Evolutionary conservation across 2,888 invertebrate species (phyloP).

Genomic region (Boloria selene): DNA sequence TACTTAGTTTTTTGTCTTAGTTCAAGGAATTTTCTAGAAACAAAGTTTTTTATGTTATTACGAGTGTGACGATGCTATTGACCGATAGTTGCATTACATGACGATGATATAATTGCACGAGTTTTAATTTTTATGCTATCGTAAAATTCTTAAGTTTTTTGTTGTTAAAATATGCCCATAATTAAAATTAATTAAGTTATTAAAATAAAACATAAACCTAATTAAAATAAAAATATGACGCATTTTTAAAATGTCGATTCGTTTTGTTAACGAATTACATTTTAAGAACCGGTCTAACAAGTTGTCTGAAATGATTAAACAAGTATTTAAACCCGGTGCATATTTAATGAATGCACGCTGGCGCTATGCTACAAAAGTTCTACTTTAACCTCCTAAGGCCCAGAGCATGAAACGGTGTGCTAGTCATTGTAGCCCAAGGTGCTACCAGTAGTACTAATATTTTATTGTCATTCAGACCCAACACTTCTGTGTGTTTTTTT

Average conservation of each 20-base stretch:
- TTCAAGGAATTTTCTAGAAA: slow-evolving; percentile 23
- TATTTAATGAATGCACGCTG: too few species aligned
- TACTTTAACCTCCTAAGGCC: too few species aligned
- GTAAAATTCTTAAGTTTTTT: neutral
- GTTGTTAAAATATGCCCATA: neutral
- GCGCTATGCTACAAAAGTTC: too few species aligned
- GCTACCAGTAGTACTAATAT: too few species aligned
- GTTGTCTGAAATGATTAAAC: slow-evolving; percentile 12
- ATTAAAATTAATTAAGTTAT: neutral
- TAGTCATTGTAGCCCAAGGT: too few species aligned
- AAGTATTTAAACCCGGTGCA: slow-evolving; percentile 1
- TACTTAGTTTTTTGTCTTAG: neutral
- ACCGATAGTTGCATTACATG: slow-evolving; percentile 6
- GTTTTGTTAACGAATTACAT: slow-evolving; percentile 4
- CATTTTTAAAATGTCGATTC: neutral
- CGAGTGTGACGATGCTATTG: slow-evolving; percentile 5
- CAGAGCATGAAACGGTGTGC: too few species aligned
- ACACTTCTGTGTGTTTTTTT: too few species aligned
- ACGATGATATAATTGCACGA: neutral
- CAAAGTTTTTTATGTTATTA: neutral
- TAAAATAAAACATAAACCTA: too few species aligned
- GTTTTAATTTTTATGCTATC: neutral
- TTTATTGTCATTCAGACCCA: too few species aligned
- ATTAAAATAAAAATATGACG: neutral
- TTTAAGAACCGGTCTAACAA: slow-evolving; percentile 15